Base-by-base conservation (phyloP, 2,888 invertebrate genomes). In the Vesta saturnalis region DNA sequence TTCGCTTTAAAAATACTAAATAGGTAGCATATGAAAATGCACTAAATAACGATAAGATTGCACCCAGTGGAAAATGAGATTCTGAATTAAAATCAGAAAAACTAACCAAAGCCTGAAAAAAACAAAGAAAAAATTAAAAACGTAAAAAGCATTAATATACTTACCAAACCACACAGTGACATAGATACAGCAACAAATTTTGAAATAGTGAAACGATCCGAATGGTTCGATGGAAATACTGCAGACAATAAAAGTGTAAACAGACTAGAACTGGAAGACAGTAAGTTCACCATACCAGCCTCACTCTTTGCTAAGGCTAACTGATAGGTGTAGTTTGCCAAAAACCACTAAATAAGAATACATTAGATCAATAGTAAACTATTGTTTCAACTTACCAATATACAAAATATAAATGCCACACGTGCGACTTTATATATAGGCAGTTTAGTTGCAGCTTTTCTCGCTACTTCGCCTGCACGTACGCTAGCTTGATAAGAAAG, bases 401-500 rank as follows among this genome's bases (percentile, higher is more conserved):
- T 82, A 83, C 93, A 94, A 85, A 97, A 96, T 67, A 94, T 87
- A 58, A 95, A 85, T 3, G 96, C 95, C 22, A 96, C 89, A 79
- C 94, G 92, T 22, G 95, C 92, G 14, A 94, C 91, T 84, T 91
- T 89, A 76, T 88, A 85, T 1, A 94, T 88, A 43, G 93, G 91
- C 68, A 94, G 89, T 79, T 92, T 92, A 72, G 90, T 92, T 43
- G 93, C 92, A 68, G 92, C 90, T 64, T 92, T 86, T 75, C 91
- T 88, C 1, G 93, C 91, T 73, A 91, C 88, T 82, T 94, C 94
- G 18, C 92, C 91, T 60, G 95, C 95, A 69, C 95, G 88, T 71
- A 96, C 83, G 67, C 94, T 95, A 6, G 97, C 97, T 73, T 94
- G 91, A 87, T 97, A 98, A n/a, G 97, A 97, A 71, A 98, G 87